Evolutionary conservation across 1,140 invertebrate genomes (phyloP).

Genomic region (Cydia splendana): DNA sequence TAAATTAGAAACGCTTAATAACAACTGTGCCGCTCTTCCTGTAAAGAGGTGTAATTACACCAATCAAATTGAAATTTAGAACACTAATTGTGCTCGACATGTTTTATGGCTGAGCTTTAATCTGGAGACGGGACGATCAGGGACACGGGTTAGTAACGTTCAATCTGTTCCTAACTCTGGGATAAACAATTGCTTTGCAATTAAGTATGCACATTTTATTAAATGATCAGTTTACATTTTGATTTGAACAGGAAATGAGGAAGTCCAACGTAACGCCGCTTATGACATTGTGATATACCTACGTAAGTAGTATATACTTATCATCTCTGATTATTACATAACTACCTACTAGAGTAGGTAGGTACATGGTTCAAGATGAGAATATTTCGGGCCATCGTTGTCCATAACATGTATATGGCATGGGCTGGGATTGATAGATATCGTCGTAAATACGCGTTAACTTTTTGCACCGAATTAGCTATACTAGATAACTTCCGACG

Average conservation of each 20-base stretch:
- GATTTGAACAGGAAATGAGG: background rate
- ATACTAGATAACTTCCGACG: too few relatives aligned
- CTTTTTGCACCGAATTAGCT: too few relatives aligned
- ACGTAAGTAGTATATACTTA: too few relatives aligned
- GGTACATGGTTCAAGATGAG: too few relatives aligned
- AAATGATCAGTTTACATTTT: background rate
- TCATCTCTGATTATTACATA: too few relatives aligned
- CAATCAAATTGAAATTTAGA: slow-evolving; percentile 77
- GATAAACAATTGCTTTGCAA: background rate
- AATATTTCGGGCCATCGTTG: too few relatives aligned
- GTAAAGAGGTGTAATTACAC: slow-evolving; percentile 78
- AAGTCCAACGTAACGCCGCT: too few relatives aligned
- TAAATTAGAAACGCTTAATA: slow-evolving; percentile 79
- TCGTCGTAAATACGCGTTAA: too few relatives aligned
- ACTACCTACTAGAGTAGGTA: too few relatives aligned
- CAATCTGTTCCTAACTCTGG: background rate
- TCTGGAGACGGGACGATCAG: slow-evolving; percentile 53
- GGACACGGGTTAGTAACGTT: slow-evolving; percentile 34
- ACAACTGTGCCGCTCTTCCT: slow-evolving; percentile 70
- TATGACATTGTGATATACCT: too few relatives aligned
- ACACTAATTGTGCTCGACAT: slow-evolving; percentile 72
- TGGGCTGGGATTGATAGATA: too few relatives aligned
- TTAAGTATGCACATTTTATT: background rate
- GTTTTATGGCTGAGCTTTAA: slow-evolving; percentile 56
- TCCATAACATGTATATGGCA: too few relatives aligned